phyloP scores from a whole-genome alignment of 1,140 invertebrate species.

The Diachasma alloeum region DNA sequence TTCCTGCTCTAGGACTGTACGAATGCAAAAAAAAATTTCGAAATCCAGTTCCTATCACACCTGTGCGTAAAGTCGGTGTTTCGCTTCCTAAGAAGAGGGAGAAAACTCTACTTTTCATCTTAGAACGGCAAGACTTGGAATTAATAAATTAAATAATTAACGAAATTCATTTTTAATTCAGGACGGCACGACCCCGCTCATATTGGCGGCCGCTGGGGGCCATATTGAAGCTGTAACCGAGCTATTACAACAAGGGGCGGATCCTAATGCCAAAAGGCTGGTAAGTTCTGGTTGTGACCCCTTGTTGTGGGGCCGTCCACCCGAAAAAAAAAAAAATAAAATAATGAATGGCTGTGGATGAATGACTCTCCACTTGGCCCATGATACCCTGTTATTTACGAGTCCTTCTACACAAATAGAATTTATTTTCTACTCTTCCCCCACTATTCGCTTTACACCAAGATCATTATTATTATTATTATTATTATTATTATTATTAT shows the following conservation, averaged over 20 bases:
- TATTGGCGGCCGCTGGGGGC: slow-evolving; percentile 87
- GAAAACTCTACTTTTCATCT: too few species aligned
- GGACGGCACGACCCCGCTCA: slow-evolving; percentile 93
- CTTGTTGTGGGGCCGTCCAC: not conserved
- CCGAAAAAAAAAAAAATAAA: not conserved
- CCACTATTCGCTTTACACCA: not conserved
- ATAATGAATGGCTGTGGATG: slow-evolving; percentile 4
- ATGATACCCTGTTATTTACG: not conserved
- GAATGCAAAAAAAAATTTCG: too few species aligned
- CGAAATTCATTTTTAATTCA: slow-evolving; percentile 57
- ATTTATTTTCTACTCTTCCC: not conserved
- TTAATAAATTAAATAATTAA: too few species aligned
- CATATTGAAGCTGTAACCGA: slow-evolving; percentile 87
- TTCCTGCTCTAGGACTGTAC: too few species aligned
- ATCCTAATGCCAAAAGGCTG: slow-evolving; percentile 80
- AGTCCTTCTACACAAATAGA: not conserved
- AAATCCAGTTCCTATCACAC: too few species aligned
- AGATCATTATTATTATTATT: not conserved
- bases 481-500: too few species aligned
- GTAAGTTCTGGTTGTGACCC: slow-evolving; percentile 65
- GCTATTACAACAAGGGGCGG: slow-evolving; percentile 87
- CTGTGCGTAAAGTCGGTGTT: too few species aligned
- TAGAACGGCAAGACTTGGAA: too few species aligned
- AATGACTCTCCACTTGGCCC: not conserved
- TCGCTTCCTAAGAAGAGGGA: too few species aligned